Conservation (phyloP, 2,797 vertebrate genomes). For the Zalophus californianus region DNA sequence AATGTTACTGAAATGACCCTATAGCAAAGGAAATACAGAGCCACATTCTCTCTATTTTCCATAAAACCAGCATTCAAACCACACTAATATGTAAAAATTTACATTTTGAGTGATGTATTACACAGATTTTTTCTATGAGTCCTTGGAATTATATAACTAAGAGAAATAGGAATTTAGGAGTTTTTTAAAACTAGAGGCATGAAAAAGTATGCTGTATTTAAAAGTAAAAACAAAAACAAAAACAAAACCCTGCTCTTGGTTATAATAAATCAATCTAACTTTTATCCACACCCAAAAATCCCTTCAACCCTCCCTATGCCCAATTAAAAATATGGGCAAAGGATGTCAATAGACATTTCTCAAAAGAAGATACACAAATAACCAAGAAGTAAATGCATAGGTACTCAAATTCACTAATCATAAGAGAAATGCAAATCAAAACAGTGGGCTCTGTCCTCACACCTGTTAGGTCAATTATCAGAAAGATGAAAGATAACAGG, state of each 20-base stretch:
- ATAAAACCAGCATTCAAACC: neutral
- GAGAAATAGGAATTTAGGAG: neutral
- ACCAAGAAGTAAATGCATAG: neutral
- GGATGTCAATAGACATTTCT: neutral
- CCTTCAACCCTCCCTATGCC: neutral
- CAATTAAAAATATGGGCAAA: neutral
- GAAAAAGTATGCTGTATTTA: neutral
- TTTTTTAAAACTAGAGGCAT: neutral
- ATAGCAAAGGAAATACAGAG: neutral
- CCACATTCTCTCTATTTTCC: neutral
- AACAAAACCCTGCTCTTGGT: neutral
- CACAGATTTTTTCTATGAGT: neutral
- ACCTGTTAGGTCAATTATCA: neutral
- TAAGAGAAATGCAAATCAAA: neutral
- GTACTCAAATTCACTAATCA: neutral
- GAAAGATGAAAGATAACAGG: neutral
- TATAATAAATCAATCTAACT: constrained; percentile 10
- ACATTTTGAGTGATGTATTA: neutral
- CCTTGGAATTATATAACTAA: neutral
- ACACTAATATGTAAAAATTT: neutral
- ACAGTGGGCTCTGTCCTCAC: neutral
- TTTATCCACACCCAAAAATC: neutral
- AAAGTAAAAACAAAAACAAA: neutral
- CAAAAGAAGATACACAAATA: neutral
- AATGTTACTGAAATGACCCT: neutral